Evolutionary conservation across 1,140 invertebrate species (phyloP), one percentile per base, ranked within the genome.

Genomic region (Calephelis nemesis): DNA sequence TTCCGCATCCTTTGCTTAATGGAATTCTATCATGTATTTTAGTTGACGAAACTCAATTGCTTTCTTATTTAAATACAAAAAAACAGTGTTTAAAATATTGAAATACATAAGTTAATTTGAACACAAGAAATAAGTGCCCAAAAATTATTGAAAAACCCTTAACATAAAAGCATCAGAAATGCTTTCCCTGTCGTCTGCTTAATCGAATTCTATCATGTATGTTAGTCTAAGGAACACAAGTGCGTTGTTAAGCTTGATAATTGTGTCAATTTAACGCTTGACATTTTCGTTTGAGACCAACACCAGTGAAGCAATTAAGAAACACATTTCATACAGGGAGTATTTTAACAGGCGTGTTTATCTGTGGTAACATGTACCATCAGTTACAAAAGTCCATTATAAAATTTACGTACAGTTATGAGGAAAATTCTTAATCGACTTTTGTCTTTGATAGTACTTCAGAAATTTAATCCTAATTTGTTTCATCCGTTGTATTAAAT

Each of bases 271-370:
- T 58, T 58, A 58, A 40, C 30, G 54, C 54, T 58, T 58, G 58
- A 60, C 58, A 60, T 42, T 60, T 60, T 39, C 30, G 30, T 60
- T 60, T 60, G 15, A 5, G 30, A 60, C n/a, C 54, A 60, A 60
- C 30, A 58, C 12, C 7, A 60, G 54, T 60, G 39, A 60, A 60
- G 30, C 54, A 60, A 60, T 60, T 60, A 60, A 60, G 54, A 60
- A 58, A 58, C 54, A 58, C 19, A 58, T 58, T 30, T 30, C 54
- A 58, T 58, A 58, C 54, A 58, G 9, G 19, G 54, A 12, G 39
- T 30, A 58, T 58, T 58, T 58, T 58, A 58, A 58, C 54, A 58
- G 54, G 30, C 30, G 42, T 45, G 42, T 45, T 45, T 45, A 45
- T 45, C 42, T 45, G 42, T 45, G 42, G 42, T 45, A 7, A 45